Evolutionary conservation across 2,113 vertebrate species (phyloP).

Genomic region (Piprites chloris): DNA sequence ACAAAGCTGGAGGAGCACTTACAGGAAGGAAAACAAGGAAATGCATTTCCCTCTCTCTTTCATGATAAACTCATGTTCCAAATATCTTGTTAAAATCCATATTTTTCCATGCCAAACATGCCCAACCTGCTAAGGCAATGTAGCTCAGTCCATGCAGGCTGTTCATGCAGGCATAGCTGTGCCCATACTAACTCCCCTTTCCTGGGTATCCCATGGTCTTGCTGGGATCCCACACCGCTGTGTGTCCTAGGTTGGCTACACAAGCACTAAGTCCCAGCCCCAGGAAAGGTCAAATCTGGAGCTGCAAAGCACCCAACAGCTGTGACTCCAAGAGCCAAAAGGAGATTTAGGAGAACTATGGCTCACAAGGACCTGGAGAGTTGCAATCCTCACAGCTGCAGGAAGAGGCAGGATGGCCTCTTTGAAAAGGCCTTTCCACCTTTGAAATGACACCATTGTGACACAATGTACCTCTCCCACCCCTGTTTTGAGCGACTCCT

Average conservation of each 20-base stretch:
- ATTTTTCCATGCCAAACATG: background rate
- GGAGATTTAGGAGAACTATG: background rate
- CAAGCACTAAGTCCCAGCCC: background rate
- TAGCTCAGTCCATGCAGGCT: background rate
- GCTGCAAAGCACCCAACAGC: background rate
- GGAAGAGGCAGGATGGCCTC: accelerated
- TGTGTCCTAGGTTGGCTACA: background rate
- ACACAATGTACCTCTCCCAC: background rate
- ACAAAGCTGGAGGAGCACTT: background rate
- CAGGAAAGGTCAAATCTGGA: background rate
- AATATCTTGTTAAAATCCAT: background rate
- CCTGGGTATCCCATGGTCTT: background rate
- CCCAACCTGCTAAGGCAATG: background rate
- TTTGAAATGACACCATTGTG: background rate
- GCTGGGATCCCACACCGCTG: background rate
- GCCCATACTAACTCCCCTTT: background rate
- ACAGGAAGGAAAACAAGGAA: background rate
- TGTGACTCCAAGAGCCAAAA: background rate
- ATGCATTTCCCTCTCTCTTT: background rate
- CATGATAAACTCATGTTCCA: background rate
- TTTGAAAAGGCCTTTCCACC: background rate
- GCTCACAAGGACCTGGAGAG: background rate
- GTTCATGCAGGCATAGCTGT: background rate
- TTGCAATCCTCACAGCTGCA: background rate
- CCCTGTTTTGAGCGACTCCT: background rate